These are phyloP conservation scores for Xylota sylvarum DNA, from an alignment of 2,888 invertebrate species.

Conservation along the genomic window DNA sequence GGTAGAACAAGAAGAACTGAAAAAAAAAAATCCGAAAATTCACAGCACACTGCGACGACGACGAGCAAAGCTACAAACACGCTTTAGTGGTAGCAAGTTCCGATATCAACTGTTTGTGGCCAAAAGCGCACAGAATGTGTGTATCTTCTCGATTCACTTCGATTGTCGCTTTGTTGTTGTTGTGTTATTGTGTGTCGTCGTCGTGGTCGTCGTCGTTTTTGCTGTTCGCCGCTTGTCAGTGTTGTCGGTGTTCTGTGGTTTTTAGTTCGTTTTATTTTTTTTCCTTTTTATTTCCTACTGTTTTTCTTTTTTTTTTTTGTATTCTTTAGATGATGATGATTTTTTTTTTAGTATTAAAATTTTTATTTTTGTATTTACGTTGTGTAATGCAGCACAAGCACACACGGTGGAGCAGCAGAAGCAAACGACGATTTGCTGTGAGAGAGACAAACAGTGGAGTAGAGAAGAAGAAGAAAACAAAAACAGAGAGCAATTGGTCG, in stretches of 20 bases:
- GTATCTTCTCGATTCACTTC: constrained; percentile 77
- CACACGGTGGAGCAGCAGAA: background rate
- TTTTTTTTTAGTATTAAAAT: constrained; percentile 10
- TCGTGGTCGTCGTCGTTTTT: constrained; percentile 19
- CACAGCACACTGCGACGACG: constrained; percentile 36
- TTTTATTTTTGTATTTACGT: constrained; percentile 14
- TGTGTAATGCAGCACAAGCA: constrained; percentile 33
- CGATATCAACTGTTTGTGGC: constrained; percentile 77
- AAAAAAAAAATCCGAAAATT: constrained; percentile 20
- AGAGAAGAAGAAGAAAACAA: constrained; percentile 39
- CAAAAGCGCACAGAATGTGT: constrained; percentile 77
- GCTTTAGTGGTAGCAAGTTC: constrained; percentile 75
- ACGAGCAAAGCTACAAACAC: constrained; percentile 70
- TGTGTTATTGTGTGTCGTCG: constrained; percentile 37
- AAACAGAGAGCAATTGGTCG: constrained; percentile 60
- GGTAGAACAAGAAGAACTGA: too few relatives aligned
- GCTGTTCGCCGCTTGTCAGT: constrained; percentile 38
- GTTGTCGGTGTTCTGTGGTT: constrained; percentile 63
- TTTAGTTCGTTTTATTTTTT: constrained; percentile 14
- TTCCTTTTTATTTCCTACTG: constrained; percentile 2
- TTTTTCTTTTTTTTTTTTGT: constrained; percentile 9
- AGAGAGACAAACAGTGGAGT: constrained; percentile 8
- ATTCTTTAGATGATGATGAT: background rate
- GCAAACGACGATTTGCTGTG: background rate
- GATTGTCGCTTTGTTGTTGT: constrained; percentile 58